phyloP scores from a whole-genome alignment of 64 coral and sea anemone genomes.

The Catalaphyllia jardinei region DNA sequence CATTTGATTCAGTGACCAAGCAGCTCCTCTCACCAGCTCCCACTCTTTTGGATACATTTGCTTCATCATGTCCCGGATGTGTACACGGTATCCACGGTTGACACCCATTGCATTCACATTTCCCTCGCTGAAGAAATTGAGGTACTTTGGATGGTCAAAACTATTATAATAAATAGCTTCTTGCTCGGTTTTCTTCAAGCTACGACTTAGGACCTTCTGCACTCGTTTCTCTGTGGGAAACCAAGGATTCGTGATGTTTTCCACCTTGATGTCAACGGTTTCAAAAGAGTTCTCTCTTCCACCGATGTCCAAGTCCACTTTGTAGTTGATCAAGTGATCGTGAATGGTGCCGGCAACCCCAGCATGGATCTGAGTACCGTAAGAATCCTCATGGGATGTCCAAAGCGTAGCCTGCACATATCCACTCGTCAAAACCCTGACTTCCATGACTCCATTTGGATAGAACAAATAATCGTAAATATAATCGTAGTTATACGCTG shows the following conservation, averaged over 20 bases:
- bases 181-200: constrained; percentile 58
- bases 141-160: constrained; percentile 68
- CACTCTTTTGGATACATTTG: constrained; percentile 66
- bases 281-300: constrained; percentile 67
- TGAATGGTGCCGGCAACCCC: constrained; percentile 47
- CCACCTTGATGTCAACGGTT: constrained; percentile 40
- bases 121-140: constrained; percentile 54
- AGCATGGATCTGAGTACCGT: constrained; percentile 24
- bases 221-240: constrained; percentile 27
- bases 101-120: constrained; percentile 41
- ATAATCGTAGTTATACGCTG: constrained; percentile 76
- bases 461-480: constrained; percentile 82
- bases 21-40: constrained; percentile 5
- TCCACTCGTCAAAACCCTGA: constrained; percentile 47
- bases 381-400: constrained; percentile 33
- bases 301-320: constrained; percentile 67
- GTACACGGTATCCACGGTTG: constrained; percentile 58
- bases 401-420: constrained; percentile 55
- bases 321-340: constrained; percentile 67
- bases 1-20: constrained; percentile 63
- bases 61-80: constrained; percentile 53
- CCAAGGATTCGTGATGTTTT: constrained; percentile 53
- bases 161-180: constrained; percentile 65
- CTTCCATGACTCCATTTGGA: constrained; percentile 70
- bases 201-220: constrained; percentile 35